Base-by-base conservation (phyloP, 2,797 vertebrate genomes). In the Sebastes minor region DNA sequence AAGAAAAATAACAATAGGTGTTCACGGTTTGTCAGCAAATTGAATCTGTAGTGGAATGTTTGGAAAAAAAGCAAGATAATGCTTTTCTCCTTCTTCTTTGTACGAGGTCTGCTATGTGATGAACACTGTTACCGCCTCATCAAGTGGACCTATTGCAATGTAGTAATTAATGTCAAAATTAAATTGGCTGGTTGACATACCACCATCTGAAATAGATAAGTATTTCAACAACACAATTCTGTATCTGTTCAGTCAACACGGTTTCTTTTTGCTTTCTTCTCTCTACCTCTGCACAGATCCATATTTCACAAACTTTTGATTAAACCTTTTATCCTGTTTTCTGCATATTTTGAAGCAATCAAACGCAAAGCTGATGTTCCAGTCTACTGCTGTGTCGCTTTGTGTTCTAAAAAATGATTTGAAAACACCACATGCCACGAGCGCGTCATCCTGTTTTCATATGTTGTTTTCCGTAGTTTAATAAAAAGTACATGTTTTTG, bases 11-110 rank as follows among this genome's bases (percentile, higher is more conserved):
- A 84, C 77, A 85, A 88, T 79, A 79, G 75, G 46, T 75, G 72
- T 88, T 85, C 80, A 78, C 16, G 6, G 61, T 84, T 89, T 88
- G 76, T 71, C 83, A 85, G 67, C 67, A 88, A 80, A 88, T 87
- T 89, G 61, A 85, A 88, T 88, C 49, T 85, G 71, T 72, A 59
- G 33, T 66, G 13, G 42, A 52, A 33, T 60, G 62, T 68, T 71
- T 32, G 4, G 53, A 72, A 67, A 72, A 72, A 65, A 68, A 16
- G 12, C 32, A 13, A 60, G 11, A 27, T 32, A 35, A 60, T 3
- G 0, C 20, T 23, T 57, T 63, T 59, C 35, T 67, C 72, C 70
- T 59, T 68, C 25, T n/a, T 23, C 42, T 81, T 74, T 56, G n/a
- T 25, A 2, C 8, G 16, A 12, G 2, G 2, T 59, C 27, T 56